Base-by-base conservation (phyloP, 2,888 invertebrate species). In the Tenodera sinensis region DNA sequence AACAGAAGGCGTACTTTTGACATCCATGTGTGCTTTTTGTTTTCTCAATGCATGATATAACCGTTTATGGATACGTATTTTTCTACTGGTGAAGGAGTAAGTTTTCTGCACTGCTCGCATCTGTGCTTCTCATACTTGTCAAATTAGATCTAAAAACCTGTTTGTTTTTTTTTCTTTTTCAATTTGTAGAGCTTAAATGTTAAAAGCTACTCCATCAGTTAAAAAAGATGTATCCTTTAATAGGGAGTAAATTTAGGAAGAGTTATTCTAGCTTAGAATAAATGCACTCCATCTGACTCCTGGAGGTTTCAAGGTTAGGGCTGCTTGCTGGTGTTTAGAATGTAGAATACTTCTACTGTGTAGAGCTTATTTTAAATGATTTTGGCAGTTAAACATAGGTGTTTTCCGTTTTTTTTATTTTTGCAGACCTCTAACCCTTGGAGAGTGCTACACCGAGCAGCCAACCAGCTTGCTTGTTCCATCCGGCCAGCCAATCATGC, bases 401-500 rank as follows among this genome's bases (percentile, higher is more conserved):
- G 90, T 91, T 91, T 91, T 90, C 82, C 87, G 47, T 71, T 89
- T 90, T 89, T 90, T 90, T 90, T 91, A 91, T 90, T 90, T 91
- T 91, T 91, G 90, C 91, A 91, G 91, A 91, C 91, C 91, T 91
- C 90, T 91, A 90, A 91, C 91, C 91, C 91, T 90, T 91, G 91
- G 89, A 91, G 91, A 91, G 91, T 90, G 91, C 91, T 89, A 90
- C 90, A 90, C 90, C 91, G 91, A 89, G 89, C 90, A 90, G 91
- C 90, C 93, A 93, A 93, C 93, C 93, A 93, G 93, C 93, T 93
- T 91, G 90, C 92, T 94, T 94, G 94, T 94, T 94, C 90, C 90
- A 90, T 89, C 90, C 91, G 90, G 90, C 90, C 90, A 90, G 90
- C 90, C 91, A 89, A 90, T 89, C 90, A 91, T 90, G 90, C 90